phyloP scores from a whole-genome alignment of 2,797 vertebrate species.

The Xenops minutus region DNA sequence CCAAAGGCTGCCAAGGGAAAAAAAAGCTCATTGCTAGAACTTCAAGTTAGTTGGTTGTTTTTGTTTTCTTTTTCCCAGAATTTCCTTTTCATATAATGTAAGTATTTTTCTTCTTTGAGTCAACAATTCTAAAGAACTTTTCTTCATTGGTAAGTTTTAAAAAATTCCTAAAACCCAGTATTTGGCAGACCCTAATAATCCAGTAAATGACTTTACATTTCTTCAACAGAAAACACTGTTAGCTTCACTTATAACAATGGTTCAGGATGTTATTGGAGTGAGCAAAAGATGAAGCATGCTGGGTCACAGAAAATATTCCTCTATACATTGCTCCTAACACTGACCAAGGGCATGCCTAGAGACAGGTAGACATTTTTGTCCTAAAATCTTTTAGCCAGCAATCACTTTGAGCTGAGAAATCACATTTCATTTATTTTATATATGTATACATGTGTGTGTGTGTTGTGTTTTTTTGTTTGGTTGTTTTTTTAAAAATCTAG shows the following conservation, averaged over 20 bases:
- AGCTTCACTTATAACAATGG: background rate
- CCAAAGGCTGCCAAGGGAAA: background rate
- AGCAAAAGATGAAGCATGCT: background rate
- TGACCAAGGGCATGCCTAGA: background rate
- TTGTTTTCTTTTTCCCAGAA: background rate
- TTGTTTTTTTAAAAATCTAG: background rate
- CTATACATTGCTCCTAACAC: accelerated
- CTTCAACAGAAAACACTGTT: background rate
- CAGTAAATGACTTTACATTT: accelerated
- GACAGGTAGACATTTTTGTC: background rate
- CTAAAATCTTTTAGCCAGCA: background rate
- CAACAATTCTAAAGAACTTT: background rate
- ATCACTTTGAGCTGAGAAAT: background rate
- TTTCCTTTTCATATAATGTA: background rate
- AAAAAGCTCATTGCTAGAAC: background rate
- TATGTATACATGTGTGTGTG: too few species aligned
- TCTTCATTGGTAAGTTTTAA: background rate
- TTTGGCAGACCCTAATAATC: background rate
- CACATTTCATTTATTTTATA: too few species aligned
- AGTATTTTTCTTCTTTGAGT: background rate
- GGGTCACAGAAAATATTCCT: background rate
- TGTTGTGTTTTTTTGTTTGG: too few species aligned
- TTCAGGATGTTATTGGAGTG: background rate
- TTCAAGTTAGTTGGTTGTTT: background rate
- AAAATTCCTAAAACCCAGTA: background rate